Percentiles rank a stretch among this genome's conserved stretches.
Conservation (phyloP, 2,113 vertebrate genomes). For the Prunella himalayana region DNA sequence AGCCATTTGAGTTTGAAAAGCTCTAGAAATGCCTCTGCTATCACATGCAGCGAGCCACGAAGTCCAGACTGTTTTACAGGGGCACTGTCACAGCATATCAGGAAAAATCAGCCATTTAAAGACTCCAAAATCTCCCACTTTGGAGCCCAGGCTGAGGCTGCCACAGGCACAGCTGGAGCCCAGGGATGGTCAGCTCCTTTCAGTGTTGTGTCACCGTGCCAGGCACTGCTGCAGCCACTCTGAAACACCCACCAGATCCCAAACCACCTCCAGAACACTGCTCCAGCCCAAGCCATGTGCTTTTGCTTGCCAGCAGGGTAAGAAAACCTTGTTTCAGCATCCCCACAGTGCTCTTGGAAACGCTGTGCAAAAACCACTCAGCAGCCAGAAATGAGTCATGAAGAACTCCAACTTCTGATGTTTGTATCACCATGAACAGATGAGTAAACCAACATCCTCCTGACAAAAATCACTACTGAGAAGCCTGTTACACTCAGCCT, state of each 20-base stretch:
- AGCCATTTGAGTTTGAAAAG: not conserved
- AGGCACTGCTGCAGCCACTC: not conserved
- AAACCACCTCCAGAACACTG: not conserved
- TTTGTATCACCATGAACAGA: not conserved
- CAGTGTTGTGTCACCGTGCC: fast-evolving
- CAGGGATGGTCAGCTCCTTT: fast-evolving
- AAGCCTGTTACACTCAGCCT: not conserved
- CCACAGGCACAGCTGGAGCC: not conserved
- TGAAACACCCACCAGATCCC: not conserved
- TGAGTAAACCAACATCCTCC: not conserved
- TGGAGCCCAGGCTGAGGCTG: not conserved
- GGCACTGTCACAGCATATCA: not conserved
- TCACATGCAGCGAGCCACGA: not conserved
- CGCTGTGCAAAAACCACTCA: not conserved
- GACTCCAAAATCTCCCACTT: not conserved
- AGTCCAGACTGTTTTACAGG: not conserved
- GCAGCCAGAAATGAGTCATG: not conserved
- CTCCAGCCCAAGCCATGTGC: not conserved
- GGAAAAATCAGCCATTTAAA: not conserved
- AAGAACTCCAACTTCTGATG: not conserved
- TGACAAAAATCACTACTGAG: not conserved
- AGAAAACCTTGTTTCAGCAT: not conserved
- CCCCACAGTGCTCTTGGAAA: not conserved
- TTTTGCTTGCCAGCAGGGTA: not conserved
- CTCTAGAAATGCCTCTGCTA: not conserved